These are phyloP conservation scores for Apis florea DNA, from an alignment of 1,140 invertebrate genomes.

Conservation along the genomic window DNA sequence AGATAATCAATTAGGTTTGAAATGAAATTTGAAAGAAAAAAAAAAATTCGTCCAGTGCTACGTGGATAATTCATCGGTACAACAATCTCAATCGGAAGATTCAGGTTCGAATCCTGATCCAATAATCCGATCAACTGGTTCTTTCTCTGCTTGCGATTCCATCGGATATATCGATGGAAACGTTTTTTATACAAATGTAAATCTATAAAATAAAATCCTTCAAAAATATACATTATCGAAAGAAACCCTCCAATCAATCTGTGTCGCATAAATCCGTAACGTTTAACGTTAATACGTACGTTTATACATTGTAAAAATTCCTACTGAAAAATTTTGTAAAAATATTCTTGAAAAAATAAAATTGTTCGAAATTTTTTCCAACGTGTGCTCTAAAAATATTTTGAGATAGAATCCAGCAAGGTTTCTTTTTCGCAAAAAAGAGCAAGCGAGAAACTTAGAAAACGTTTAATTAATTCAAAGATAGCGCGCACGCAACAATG, in stretches of 20 bases:
- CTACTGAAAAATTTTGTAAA: too few relatives aligned
- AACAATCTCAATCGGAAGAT: neutral
- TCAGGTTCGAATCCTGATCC: constrained; percentile 1
- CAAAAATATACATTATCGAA: neutral
- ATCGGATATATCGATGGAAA: neutral
- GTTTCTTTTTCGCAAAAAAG: neutral
- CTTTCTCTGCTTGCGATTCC: neutral
- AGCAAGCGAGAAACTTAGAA: neutral
- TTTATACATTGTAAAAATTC: neutral
- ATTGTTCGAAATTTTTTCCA: neutral
- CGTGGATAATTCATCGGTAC: neutral
- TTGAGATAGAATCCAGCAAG: neutral
- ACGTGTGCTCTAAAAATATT: neutral
- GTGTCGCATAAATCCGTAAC: neutral
- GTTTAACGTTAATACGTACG: neutral
- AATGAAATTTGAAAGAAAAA: neutral
- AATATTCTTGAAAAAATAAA: neutral
- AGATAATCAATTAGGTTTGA: neutral
- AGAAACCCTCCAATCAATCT: neutral
- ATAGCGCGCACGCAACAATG: neutral
- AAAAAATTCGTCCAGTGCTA: neutral
- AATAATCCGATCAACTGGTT: constrained; percentile 22
- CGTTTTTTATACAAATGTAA: constrained; percentile 2
- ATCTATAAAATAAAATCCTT: neutral
- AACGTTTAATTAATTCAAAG: constrained; percentile 45